Evolutionary conservation across 2,113 vertebrate species (phyloP).

Genomic region (Semicossyphus pulcher): DNA sequence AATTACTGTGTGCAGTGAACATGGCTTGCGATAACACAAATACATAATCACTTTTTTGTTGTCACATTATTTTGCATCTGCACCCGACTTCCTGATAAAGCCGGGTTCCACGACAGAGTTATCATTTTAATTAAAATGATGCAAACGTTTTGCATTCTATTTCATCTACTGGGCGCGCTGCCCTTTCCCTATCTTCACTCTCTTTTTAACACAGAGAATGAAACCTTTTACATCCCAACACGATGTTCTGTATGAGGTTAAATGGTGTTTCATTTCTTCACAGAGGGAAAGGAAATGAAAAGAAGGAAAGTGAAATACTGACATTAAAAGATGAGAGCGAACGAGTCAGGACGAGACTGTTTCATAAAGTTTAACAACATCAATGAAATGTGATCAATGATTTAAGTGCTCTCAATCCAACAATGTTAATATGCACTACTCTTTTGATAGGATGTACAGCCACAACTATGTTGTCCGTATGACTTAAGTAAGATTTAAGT

Average conservation of each 20-base stretch:
- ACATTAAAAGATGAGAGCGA: not conserved
- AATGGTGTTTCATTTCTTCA: conserved; percentile 27
- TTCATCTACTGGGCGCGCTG: conserved; percentile 27
- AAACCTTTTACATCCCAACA: conserved; percentile 36
- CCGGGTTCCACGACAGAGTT: conserved; percentile 35
- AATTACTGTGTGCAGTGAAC: conserved; percentile 68
- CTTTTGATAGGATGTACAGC: too few species aligned
- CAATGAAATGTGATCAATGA: too few species aligned
- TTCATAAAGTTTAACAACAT: too few species aligned
- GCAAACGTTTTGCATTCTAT: conserved; percentile 54
- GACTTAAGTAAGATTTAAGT: too few species aligned
- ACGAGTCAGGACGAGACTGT: not conserved
- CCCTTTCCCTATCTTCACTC: conserved; percentile 21
- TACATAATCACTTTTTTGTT: conserved; percentile 65
- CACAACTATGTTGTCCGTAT: too few species aligned
- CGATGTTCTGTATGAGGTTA: conserved; percentile 24
- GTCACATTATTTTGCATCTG: conserved; percentile 60
- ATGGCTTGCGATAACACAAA: conserved; percentile 58
- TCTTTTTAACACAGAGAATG: conserved; percentile 38
- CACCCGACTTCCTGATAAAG: conserved; percentile 36
- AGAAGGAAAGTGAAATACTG: not conserved
- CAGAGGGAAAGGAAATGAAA: not conserved
- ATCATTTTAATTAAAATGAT: conserved; percentile 68
- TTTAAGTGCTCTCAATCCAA: too few species aligned
- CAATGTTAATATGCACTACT: not conserved